Base-by-base conservation (phyloP, 2,113 vertebrate genomes). In the Meles meles region DNA sequence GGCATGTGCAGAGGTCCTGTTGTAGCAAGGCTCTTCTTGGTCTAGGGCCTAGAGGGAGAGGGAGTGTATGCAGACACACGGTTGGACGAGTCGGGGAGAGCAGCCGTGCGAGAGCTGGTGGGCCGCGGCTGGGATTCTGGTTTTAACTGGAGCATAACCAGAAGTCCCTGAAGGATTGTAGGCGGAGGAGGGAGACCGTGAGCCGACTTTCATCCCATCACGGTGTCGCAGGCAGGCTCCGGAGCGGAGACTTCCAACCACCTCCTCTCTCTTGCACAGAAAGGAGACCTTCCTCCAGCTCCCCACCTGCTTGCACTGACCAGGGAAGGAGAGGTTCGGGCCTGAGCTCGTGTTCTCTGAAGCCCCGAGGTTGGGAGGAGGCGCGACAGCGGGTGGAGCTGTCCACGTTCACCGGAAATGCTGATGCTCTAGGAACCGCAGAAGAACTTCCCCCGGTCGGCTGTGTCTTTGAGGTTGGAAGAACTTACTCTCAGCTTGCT, bases 381-480 rank as follows among this genome's bases (percentile, higher is more conserved):
- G 7, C 27, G 31, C 17, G 3, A 0, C 0, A 14, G 42, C 57
- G 47, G 23, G 12, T 49, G 65, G 21, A 81, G 25, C 39, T 1
- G 0, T 94, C 17, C 8, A 7, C 20, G 29, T 72, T 94, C 31
- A 25, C 88, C 13, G 37, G 13, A 27, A 84, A 57, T 0, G 49
- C 55, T 0, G 8, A 39, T 1, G 42, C 29, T 17, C 20, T 0
- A 31, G 6, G 3, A 34, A 2, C 0, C 2, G 55, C 69, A 17
- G 15, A 10, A 27, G 2, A 18, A 5, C 72, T 44, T 42, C 87
- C 95, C 72, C 86, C 90, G 93, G 37, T 83, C 15, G 13, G 31
- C 59, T 31, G 0, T 47, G 72, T 59, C 61, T 90, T n/a, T 95
- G 88, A 96, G 71, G 29, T 84, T 23, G 18, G 34, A 82, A 57